Percentiles rank a stretch among this genome's conserved stretches.
These are phyloP conservation scores for Takifugu ocellatus DNA, from an alignment of 2,797 vertebrate genomes.

Conservation along the genomic window DNA sequence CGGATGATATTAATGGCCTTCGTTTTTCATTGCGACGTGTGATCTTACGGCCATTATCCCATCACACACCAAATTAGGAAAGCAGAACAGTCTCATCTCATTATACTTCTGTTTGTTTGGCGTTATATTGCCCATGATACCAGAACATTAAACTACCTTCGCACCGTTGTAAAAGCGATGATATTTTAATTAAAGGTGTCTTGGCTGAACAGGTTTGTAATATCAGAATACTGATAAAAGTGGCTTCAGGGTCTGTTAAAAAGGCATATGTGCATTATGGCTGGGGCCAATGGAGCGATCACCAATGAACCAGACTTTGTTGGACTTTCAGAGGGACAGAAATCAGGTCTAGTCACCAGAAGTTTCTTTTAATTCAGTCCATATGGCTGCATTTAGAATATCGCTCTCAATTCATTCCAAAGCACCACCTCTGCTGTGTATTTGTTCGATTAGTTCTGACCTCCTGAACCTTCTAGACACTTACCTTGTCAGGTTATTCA, in stretches of 20 bases:
- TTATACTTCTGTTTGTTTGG: slow-evolving; percentile 38
- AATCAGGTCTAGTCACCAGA: too few relatives aligned
- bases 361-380: too few relatives aligned
- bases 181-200: slow-evolving; percentile 56
- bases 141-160: slow-evolving; percentile 28
- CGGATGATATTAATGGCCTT: slow-evolving; percentile 35
- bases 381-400: too few relatives aligned
- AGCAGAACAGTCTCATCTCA: slow-evolving; percentile 46
- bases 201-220: slow-evolving; percentile 30
- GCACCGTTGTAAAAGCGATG: slow-evolving; percentile 21
- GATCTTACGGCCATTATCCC: slow-evolving; percentile 27
- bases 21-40: slow-evolving; percentile 28
- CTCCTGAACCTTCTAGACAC: too few relatives aligned
- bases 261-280: slow-evolving; percentile 46
- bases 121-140: slow-evolving; percentile 10
- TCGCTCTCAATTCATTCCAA: too few relatives aligned
- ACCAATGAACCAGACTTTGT: not conserved
- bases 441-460: too few relatives aligned
- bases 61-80: slow-evolving; percentile 23
- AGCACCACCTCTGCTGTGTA: too few relatives aligned
- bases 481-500: slow-evolving; percentile 18
- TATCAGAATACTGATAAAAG: slow-evolving; percentile 27
- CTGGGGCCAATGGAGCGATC: slow-evolving; percentile 27
- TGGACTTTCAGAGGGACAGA: not conserved
- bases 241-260: slow-evolving; percentile 19